Evolutionary conservation across 2,888 invertebrate genomes (phyloP).

Genomic region (Stenolophus ochropezus): DNA sequence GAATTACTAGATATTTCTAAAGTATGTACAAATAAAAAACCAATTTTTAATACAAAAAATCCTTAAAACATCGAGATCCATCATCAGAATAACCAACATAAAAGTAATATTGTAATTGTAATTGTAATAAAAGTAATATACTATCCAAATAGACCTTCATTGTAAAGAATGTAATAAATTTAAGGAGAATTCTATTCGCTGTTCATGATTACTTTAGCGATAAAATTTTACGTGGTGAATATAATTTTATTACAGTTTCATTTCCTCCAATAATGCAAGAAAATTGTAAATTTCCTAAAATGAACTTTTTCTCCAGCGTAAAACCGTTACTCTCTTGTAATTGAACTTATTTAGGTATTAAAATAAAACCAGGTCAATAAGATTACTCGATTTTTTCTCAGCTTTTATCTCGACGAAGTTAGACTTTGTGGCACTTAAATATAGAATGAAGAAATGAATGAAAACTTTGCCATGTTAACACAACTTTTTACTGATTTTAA

Average conservation of each 20-base stretch:
- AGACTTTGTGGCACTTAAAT: constrained; percentile 19
- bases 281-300: constrained; percentile 17
- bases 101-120: too few species aligned
- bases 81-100: too few species aligned
- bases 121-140: not conserved
- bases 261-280: constrained; percentile 9
- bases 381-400: constrained; percentile 29
- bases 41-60: too few species aligned
- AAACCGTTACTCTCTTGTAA: constrained; percentile 20
- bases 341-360: constrained; percentile 34
- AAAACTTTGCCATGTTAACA: not conserved
- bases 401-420: constrained; percentile 13
- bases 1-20: too few species aligned
- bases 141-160: not conserved
- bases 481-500: not conserved
- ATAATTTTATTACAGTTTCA: constrained; percentile 2
- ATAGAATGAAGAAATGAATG: constrained; percentile 12
- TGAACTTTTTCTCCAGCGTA: not conserved
- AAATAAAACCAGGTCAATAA: constrained; percentile 29
- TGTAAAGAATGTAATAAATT: not conserved
- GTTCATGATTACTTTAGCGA: not conserved
- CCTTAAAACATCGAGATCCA: too few species aligned
- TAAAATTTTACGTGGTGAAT: not conserved
- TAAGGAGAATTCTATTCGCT: not conserved
- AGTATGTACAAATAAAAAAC: too few species aligned